A percentile compares a stretch with the other conserved stretches of the same genome.
These are phyloP conservation scores for Maccullochella peelii DNA, from an alignment of 2,113 vertebrate species.

Conservation along the genomic window DNA sequence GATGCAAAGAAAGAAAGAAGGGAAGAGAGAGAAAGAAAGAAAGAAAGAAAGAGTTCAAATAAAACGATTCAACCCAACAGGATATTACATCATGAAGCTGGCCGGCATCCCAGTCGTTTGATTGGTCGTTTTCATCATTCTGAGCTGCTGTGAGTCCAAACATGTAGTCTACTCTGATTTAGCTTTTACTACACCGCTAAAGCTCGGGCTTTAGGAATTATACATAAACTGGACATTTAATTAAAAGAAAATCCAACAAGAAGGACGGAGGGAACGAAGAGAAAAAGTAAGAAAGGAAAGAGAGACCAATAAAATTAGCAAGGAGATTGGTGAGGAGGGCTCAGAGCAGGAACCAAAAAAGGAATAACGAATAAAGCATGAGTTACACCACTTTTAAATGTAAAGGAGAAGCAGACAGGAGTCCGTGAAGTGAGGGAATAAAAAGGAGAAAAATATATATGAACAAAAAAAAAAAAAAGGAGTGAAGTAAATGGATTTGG, in stretches of 20 bases:
- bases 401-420: not conserved
- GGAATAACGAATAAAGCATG: constrained; percentile 1
- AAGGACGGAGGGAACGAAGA: not conserved
- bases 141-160: constrained; percentile 50
- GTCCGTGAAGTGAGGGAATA: not conserved
- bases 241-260: constrained; percentile 23
- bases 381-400: not conserved
- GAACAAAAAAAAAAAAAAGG: constrained; percentile 9
- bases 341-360: not conserved
- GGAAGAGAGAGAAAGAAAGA: constrained; percentile 1
- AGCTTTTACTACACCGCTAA: constrained; percentile 58
- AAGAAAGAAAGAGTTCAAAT: constrained; percentile 52
- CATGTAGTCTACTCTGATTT: constrained; percentile 58
- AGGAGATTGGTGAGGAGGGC: constrained; percentile 10
- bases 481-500: constrained; percentile 7
- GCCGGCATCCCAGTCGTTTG: constrained; percentile 61
- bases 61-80: constrained; percentile 59
- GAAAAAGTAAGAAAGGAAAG: not conserved
- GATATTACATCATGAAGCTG: constrained; percentile 78
- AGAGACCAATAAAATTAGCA: constrained; percentile 29
- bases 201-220: constrained; percentile 54
- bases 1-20: constrained; percentile 36
- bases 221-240: constrained; percentile 41
- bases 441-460: not conserved
- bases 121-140: constrained; percentile 67